Evolutionary conservation across 2,797 vertebrate species (phyloP).

Genomic region (Gallinago stenura): DNA sequence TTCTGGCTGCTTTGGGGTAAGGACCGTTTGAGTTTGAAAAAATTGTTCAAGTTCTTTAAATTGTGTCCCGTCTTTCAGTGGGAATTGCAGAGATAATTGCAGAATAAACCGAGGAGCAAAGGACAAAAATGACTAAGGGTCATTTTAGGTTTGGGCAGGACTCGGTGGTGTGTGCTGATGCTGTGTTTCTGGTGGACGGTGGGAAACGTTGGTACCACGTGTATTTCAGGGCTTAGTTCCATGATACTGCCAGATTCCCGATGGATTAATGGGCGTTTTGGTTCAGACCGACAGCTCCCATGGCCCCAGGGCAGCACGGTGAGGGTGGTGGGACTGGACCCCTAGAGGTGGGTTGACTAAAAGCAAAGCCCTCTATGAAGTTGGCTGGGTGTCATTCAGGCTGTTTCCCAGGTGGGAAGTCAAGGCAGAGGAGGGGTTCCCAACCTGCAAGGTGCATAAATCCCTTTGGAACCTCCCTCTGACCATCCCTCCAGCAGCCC

Average conservation of each 20-base stretch:
- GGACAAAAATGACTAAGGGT: background rate
- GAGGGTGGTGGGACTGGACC: background rate
- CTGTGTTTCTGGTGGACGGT: accelerated
- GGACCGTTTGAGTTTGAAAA: background rate
- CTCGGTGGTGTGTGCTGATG: accelerated
- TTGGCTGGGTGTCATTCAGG: background rate
- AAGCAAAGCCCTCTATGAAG: background rate
- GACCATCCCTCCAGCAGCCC: background rate
- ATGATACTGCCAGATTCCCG: background rate
- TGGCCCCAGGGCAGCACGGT: background rate
- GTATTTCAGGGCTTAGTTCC: background rate
- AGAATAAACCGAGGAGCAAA: background rate
- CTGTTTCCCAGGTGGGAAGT: background rate
- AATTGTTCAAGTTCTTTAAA: background rate
- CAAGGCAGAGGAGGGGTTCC: background rate
- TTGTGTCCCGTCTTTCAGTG: background rate
- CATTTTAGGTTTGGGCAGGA: background rate
- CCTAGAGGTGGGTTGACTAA: background rate
- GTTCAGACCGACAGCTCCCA: background rate
- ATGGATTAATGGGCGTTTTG: background rate
- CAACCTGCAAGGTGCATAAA: background rate
- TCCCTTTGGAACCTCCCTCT: background rate
- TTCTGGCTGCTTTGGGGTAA: background rate
- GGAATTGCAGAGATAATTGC: background rate
- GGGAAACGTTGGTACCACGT: accelerated